A percentile compares a stretch with the other conserved stretches of the same genome.
These are phyloP conservation scores for Drosophila biarmipes DNA, from an alignment of 1,140 invertebrate species.

Conservation along the genomic window DNA sequence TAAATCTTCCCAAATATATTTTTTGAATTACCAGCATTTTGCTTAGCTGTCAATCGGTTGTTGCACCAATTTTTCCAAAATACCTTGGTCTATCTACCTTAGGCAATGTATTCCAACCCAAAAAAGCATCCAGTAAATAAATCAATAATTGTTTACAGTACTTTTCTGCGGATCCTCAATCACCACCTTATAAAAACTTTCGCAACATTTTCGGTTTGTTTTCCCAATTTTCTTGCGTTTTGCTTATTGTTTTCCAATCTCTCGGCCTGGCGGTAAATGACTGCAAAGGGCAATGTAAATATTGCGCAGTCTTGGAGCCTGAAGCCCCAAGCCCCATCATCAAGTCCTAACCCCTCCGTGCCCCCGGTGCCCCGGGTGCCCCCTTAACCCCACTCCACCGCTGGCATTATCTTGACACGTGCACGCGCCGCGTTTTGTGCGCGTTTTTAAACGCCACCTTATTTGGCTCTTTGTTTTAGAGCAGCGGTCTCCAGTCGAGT, in stretches of 20 bases:
- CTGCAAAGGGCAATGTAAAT: slow-evolving; percentile 26
- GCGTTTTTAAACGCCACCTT: slow-evolving; percentile 63
- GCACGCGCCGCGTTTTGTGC: slow-evolving; percentile 55
- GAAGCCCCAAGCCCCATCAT: slow-evolving; percentile 4
- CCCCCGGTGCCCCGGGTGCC: not conserved
- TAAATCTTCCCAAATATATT: no score
- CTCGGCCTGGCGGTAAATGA: slow-evolving; percentile 18
- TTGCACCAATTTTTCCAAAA: no score
- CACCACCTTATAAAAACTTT: slow-evolving; percentile 1
- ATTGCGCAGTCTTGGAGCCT: slow-evolving; percentile 11
- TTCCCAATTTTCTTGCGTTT: slow-evolving; percentile 2
- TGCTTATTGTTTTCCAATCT: not conserved
- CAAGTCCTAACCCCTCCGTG: not conserved
- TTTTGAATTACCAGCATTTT: no score
- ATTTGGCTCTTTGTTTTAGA: slow-evolving; percentile 51
- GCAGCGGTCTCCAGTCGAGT: slow-evolving; percentile 13
- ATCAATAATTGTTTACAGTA: slow-evolving; percentile 2
- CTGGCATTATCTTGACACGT: slow-evolving; percentile 50
- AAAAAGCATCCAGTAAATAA: not conserved
- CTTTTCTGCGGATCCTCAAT: slow-evolving; percentile 1
- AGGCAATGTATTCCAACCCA: no score
- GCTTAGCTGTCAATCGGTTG: no score
- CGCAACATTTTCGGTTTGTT: slow-evolving; percentile 7
- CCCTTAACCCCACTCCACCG: not conserved
- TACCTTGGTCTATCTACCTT: no score